Conservation (phyloP, 2,113 vertebrate genomes). For the Tenebrosternarchus preto region DNA sequence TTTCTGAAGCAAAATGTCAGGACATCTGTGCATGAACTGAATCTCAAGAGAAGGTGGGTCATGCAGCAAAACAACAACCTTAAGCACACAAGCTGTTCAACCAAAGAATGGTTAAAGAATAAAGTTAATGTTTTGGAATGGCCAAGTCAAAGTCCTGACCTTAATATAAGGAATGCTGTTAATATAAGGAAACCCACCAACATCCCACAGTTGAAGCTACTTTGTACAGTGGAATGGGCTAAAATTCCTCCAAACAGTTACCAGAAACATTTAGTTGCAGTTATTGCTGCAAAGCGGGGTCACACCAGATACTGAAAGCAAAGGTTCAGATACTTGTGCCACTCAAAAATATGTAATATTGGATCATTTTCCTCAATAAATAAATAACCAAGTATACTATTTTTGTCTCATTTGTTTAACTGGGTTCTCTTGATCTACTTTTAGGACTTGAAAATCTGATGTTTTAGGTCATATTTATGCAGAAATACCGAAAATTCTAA, state of each 20-base stretch:
- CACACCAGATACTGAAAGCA: not conserved
- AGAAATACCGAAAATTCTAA: not conserved
- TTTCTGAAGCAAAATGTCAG: too few species aligned
- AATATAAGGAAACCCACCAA: too few species aligned
- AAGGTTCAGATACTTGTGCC: not conserved
- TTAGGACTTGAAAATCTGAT: too few species aligned
- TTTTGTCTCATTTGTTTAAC: too few species aligned
- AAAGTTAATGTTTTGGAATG: not conserved
- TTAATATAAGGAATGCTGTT: not conserved
- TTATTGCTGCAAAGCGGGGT: not conserved
- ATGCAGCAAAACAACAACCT: not conserved
- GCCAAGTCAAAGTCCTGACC: not conserved
- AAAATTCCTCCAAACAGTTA: not conserved
- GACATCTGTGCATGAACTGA: not conserved
- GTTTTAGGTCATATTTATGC: not conserved
- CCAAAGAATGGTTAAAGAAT: too few species aligned
- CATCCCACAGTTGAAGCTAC: too few species aligned
- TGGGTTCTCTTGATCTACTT: too few species aligned
- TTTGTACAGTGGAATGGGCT: not conserved
- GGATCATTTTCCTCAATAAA: too few species aligned
- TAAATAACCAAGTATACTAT: too few species aligned
- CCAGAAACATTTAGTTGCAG: too few species aligned
- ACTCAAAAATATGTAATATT: not conserved
- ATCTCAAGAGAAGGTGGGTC: not conserved
- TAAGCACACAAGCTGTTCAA: too few species aligned